These are phyloP conservation scores for Drosophila nigrodunni DNA, from an alignment of 1,140 invertebrate species.

Conservation along the genomic window DNA sequence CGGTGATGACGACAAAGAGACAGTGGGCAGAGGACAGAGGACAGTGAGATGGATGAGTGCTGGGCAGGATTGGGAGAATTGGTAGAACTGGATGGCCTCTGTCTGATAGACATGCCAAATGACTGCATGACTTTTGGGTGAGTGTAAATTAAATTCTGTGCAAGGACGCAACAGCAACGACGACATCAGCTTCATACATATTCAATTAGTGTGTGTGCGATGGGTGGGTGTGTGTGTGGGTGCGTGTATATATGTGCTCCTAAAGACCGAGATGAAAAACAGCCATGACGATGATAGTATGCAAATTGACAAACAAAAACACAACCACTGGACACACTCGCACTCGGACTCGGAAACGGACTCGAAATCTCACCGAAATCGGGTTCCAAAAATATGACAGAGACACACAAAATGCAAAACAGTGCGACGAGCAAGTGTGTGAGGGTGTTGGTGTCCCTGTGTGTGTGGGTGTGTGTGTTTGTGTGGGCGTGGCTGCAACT, in stretches of 20 bases:
- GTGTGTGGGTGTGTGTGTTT: conserved; percentile 3
- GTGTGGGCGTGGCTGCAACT: conserved; percentile 42
- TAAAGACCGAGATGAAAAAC: conserved; percentile 69
- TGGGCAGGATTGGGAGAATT: conserved; percentile 44
- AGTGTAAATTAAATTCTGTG: conserved; percentile 82
- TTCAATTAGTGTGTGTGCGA: conserved; percentile 70
- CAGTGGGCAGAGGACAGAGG: conserved; percentile 48
- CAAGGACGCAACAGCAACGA: conserved; percentile 53
- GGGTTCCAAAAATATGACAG: conserved; percentile 70
- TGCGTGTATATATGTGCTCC: conserved; percentile 25
- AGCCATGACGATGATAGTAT: conserved; percentile 82
- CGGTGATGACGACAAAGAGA: conserved; percentile 59
- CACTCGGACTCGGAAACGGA: neutral
- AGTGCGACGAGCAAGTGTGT: conserved; percentile 10
- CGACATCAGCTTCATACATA: conserved; percentile 77
- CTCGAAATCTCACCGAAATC: neutral
- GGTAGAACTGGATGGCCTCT: conserved; percentile 47
- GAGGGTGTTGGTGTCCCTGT: conserved; percentile 23
- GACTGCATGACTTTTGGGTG: conserved; percentile 81
- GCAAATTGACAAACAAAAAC: conserved; percentile 83
- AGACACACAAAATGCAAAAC: conserved; percentile 68
- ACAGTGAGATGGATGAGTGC: conserved; percentile 72
- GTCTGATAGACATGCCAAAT: conserved; percentile 80
- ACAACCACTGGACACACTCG: conserved; percentile 60
- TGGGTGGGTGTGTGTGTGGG: conserved; percentile 31